Conservation (phyloP, 1,140 invertebrate genomes). For the Euura saliciscinereae region DNA sequence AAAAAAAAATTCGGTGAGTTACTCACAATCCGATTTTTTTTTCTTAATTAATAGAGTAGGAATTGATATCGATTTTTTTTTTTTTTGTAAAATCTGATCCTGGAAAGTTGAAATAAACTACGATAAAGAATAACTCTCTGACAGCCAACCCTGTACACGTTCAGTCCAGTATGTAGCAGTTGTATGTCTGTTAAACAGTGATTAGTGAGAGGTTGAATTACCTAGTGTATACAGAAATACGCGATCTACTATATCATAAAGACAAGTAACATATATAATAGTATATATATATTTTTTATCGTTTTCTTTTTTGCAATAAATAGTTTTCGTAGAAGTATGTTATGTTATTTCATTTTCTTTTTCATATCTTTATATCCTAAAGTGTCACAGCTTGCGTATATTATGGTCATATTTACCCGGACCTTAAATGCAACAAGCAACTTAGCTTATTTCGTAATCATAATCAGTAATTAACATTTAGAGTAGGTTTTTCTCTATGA, state of each 20-base stretch:
- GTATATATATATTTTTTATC: neutral
- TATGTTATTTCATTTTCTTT: neutral
- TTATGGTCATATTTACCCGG: slow-evolving; percentile 44
- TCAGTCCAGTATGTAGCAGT: neutral
- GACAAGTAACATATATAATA: slow-evolving; percentile 5
- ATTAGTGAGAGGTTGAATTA: neutral
- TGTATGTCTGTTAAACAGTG: slow-evolving; percentile 1
- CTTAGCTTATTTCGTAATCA: slow-evolving; percentile 22
- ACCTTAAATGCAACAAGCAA: slow-evolving; percentile 42
- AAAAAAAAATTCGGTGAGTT: too few species aligned
- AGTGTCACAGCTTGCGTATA: slow-evolving; percentile 21
- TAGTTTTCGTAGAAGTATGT: slow-evolving; percentile 2
- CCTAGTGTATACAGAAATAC: slow-evolving; percentile 7
- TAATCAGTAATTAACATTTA: slow-evolving; percentile 37
- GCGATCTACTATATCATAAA: slow-evolving; percentile 10
- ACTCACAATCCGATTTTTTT: too few species aligned
- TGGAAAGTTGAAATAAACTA: too few species aligned
- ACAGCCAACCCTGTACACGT: neutral
- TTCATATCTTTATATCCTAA: neutral
- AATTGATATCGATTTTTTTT: too few species aligned
- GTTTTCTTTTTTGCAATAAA: slow-evolving; percentile 6
- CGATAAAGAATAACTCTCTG: neutral
- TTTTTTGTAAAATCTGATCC: too few species aligned
- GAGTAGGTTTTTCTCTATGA: slow-evolving; percentile 19
- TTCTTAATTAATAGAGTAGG: too few species aligned